Evolutionary conservation across 1,140 invertebrate genomes (phyloP).

Genomic region (Paracyclopina nana): DNA sequence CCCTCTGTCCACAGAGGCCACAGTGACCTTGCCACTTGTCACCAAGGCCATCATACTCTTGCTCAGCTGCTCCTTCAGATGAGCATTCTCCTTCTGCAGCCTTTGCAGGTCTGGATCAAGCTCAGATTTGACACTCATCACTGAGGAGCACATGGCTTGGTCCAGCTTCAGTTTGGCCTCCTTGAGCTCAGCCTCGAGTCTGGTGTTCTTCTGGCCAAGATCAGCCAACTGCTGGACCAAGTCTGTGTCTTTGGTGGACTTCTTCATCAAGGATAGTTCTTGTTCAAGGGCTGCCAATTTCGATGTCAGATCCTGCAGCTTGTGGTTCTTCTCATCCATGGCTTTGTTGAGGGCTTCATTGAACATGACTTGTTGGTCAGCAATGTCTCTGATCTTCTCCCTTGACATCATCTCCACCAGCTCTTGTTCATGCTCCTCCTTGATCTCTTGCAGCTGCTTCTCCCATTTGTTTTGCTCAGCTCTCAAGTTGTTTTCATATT

Average conservation of each 20-base stretch:
- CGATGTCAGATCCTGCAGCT: background rate
- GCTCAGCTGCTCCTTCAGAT: conserved; percentile 1
- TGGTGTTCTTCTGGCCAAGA: background rate
- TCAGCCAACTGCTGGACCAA: background rate
- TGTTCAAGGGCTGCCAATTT: background rate
- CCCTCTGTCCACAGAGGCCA: background rate
- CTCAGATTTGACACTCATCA: background rate
- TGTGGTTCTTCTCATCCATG: conserved; percentile 7
- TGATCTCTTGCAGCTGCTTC: background rate
- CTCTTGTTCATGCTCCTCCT: background rate
- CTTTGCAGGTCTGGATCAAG: background rate
- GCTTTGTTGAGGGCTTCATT: conserved; percentile 4
- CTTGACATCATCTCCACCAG: background rate
- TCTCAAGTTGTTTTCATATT: background rate
- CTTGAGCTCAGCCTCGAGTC: background rate
- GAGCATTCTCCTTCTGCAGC: background rate
- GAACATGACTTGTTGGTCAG: conserved; percentile 7
- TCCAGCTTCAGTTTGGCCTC: background rate
- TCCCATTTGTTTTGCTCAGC: conserved; percentile 11
- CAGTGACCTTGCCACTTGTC: background rate
- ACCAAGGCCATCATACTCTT: background rate
- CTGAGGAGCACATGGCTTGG: background rate
- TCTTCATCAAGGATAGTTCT: background rate
- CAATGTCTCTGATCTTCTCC: background rate
- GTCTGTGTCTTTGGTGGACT: background rate